phyloP scores from a whole-genome alignment of 2,113 vertebrate genomes.

The Nycticebus coucang region DNA sequence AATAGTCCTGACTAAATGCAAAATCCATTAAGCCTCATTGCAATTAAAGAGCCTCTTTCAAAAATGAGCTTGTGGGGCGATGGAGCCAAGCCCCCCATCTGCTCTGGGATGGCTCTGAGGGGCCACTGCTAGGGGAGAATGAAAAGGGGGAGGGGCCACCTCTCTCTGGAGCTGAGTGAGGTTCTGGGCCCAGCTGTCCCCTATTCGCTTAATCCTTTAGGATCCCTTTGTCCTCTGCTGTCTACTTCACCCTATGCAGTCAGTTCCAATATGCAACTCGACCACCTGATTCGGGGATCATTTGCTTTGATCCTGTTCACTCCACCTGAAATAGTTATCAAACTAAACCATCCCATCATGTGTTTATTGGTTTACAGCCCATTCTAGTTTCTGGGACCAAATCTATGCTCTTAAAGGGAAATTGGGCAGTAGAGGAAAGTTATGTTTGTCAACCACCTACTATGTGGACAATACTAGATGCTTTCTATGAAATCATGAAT shows the following conservation, averaged over 20 bases:
- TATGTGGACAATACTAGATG: not conserved
- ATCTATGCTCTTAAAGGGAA: not conserved
- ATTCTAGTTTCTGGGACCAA: not conserved
- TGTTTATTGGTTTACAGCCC: not conserved
- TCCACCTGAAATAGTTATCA: not conserved
- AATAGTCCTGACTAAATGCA: not conserved
- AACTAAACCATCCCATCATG: not conserved
- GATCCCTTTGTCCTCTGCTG: not conserved
- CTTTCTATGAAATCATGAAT: not conserved
- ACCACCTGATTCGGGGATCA: not conserved
- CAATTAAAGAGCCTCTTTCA: not conserved
- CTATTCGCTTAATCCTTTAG: not conserved
- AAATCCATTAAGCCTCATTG: not conserved
- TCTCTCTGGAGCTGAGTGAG: not conserved
- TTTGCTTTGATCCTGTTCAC: not conserved
- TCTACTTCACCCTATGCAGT: not conserved
- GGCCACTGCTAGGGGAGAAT: not conserved
- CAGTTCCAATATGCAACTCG: not conserved
- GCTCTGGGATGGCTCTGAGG: not conserved
- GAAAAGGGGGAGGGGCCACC: no score
- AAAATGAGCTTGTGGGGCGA: accelerated
- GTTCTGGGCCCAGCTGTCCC: not conserved
- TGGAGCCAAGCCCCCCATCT: not conserved
- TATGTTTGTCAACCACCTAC: not conserved
- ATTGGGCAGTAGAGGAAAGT: not conserved